Evolutionary conservation across 1,140 invertebrate genomes (phyloP).

Genomic region (Atta colombica): DNA sequence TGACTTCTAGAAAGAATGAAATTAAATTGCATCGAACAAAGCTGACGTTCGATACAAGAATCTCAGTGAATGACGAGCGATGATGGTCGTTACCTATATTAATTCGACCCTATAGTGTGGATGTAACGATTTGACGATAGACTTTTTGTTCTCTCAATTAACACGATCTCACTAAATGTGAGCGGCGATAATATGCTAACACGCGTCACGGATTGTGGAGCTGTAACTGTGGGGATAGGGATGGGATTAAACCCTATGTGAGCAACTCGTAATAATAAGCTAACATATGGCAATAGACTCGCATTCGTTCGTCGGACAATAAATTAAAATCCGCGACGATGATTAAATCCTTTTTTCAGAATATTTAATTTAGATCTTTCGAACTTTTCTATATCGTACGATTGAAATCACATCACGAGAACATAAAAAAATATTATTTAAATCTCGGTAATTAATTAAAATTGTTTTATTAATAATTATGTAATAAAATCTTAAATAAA

Average conservation of each 20-base stretch:
- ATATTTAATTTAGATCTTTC: conserved; percentile 7
- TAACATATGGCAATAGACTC: conserved; percentile 6
- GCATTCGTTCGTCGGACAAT: not conserved
- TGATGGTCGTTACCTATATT: not conserved
- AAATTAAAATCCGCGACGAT: not conserved
- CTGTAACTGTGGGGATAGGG: not conserved
- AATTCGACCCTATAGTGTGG: not conserved
- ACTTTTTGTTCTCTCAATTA: conserved; percentile 73
- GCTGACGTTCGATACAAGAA: not conserved
- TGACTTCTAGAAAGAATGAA: not conserved
- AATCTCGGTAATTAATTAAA: not conserved
- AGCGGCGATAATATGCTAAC: conserved; percentile 35
- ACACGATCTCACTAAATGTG: conserved; percentile 71
- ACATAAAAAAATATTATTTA: not conserved
- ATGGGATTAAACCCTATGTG: conserved; percentile 9
- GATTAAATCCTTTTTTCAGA: not conserved
- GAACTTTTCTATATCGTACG: not conserved
- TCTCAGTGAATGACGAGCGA: not conserved
- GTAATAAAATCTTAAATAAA: not conserved
- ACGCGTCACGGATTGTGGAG: conserved; percentile 42
- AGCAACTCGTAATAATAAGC: not conserved
- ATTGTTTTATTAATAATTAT: not conserved
- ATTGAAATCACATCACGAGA: not conserved
- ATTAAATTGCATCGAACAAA: not conserved
- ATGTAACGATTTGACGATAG: not conserved